Conservation (phyloP, 2,797 vertebrate genomes). For the Peromyscus melanophrys region DNA sequence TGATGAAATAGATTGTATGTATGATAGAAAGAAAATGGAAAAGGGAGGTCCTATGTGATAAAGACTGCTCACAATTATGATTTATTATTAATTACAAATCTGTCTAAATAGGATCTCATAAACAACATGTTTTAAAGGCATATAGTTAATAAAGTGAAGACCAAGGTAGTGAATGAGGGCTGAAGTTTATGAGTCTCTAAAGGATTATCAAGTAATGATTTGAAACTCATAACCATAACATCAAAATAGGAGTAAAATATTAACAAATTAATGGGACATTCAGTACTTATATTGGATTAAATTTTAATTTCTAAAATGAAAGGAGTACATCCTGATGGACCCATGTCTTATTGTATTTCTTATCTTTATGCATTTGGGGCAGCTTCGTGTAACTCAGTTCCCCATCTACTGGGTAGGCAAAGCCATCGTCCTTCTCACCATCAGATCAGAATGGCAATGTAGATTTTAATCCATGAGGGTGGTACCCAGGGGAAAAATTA, state of each 20-base stretch:
- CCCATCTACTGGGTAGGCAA: background rate
- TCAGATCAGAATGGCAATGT: background rate
- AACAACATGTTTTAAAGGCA: background rate
- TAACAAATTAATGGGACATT: background rate
- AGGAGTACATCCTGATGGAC: fast-evolving
- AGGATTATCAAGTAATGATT: background rate
- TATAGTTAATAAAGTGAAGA: background rate
- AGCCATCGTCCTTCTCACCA: background rate
- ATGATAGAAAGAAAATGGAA: background rate
- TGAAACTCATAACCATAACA: background rate
- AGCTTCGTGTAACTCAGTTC: background rate
- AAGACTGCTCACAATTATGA: background rate
- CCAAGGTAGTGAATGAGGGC: background rate
- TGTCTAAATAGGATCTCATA: background rate
- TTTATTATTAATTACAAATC: background rate
- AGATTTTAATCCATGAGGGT: background rate
- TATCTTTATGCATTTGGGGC: background rate
- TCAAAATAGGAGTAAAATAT: background rate
- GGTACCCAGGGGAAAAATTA: background rate
- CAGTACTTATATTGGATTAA: background rate
- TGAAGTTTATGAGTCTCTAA: background rate
- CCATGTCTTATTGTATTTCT: background rate
- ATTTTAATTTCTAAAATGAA: background rate
- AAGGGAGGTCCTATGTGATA: background rate
- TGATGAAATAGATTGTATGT: background rate